Evolutionary conservation across 1,140 invertebrate genomes (phyloP), one percentile per base, ranked within the genome.

Genomic region (Tetragonula clypearis): DNA sequence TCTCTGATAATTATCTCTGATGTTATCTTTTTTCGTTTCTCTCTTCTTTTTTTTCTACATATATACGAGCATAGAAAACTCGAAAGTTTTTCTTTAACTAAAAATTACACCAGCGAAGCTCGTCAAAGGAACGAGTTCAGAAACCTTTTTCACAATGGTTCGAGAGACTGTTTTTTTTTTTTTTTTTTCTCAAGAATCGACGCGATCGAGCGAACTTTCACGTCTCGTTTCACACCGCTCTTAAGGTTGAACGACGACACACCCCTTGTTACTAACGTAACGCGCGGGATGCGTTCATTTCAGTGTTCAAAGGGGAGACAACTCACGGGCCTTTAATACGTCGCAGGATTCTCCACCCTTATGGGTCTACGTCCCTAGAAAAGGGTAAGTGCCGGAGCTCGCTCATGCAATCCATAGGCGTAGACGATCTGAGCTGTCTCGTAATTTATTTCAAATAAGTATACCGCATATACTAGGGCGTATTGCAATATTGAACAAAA

Each of bases 271-370:
- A 85, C 86, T 68, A 26, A 82, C 79, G 82, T 87, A 35, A 83
- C 77, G 60, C 79, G 69, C 69, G 69, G 73, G 72, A 56, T 88
- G 84, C 87, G 72, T 86, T 89, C 88, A 75, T 88, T 79, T 77
- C 69, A 86, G 66, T 81, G 72, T 56, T 86, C 87, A 88, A 88
- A 88, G 84, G 87, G 73, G 84, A 78, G 60, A 88, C 81, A 80
- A 73, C 87, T 86, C 72, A 56, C 21, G 65, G 60, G 62, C 87
- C 85, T 77, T 88, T 88, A 89, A 86, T 89, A 88, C 88, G 80
- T 85, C 73, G 66, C 26, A 66, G 84, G 41, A 86, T 86, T 30
- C 65, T 80, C 73, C 58, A 69, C 53, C 75, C 71, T 35, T 81
- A 35, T 41, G 21, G 77, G 71, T 89, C 53, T 80, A 68, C 35